These are phyloP conservation scores for Montipora efflorescens DNA, from an alignment of 64 coral and sea anemone species.

Conservation along the genomic window DNA sequence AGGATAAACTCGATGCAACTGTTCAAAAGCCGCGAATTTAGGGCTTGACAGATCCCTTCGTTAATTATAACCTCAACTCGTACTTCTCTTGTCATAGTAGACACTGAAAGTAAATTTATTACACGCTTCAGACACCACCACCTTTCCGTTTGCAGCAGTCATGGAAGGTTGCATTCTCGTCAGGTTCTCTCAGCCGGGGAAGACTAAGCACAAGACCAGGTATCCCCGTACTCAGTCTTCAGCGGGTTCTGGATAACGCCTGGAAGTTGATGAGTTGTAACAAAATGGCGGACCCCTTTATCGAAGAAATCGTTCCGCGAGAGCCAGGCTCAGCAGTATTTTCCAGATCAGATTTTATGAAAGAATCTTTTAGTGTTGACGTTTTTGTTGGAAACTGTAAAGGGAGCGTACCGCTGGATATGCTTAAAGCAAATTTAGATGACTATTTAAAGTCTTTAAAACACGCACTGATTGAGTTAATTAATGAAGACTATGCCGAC, in stretches of 20 bases:
- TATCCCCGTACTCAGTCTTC: no score
- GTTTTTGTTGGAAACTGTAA: constrained; percentile 87
- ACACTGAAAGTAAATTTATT: background rate
- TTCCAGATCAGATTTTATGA: constrained; percentile 86
- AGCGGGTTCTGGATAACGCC: no score
- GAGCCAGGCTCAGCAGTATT: constrained; percentile 87
- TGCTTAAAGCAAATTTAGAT: constrained; percentile 86
- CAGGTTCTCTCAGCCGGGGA: no score
- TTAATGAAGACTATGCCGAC: constrained; percentile 99
- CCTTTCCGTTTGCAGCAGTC: no score
- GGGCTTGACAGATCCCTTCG: constrained; percentile 29
- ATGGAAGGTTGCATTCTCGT: no score
- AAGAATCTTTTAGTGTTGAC: constrained; percentile 88
- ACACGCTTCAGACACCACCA: no score
- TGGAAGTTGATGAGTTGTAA: constrained; percentile 45
- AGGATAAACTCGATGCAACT: constrained; percentile 90
- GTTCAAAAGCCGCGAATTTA: constrained; percentile 39
- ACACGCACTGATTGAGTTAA: constrained; percentile 95
- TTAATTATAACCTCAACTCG: constrained; percentile 69
- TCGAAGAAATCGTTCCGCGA: constrained; percentile 67
- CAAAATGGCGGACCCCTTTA: constrained; percentile 95
- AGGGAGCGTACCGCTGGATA: constrained; percentile 78
- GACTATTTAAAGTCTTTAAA: constrained; percentile 95
- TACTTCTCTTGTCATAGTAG: constrained; percentile 26
- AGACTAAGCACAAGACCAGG: background rate